phyloP scores from a whole-genome alignment of 1,140 invertebrate genomes.

The Vanessa atalanta region DNA sequence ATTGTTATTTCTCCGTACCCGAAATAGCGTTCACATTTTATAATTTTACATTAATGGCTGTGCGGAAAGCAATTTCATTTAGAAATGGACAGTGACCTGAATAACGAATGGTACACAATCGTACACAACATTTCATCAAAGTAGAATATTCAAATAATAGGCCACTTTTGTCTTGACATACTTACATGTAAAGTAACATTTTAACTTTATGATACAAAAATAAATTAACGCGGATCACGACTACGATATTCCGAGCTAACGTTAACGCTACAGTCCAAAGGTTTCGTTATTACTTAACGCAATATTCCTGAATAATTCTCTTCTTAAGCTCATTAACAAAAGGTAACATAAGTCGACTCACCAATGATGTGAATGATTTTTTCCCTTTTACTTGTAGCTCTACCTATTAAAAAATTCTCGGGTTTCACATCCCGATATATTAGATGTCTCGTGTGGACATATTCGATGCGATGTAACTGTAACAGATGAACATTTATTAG shows the following conservation, averaged over 20 bases:
- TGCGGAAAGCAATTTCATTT: not conserved
- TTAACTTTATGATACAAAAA: slow-evolving; percentile 1
- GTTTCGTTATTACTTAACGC: not conserved
- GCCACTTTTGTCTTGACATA: slow-evolving; percentile 13
- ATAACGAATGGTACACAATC: not conserved
- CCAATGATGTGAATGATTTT: slow-evolving; percentile 99
- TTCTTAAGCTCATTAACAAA: not conserved
- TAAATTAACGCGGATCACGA: slow-evolving; percentile 3
- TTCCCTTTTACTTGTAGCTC: slow-evolving; percentile 98
- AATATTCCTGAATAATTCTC: too few species aligned
- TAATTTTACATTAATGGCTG: not conserved
- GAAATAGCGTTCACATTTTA: not conserved
- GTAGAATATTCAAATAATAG: slow-evolving; percentile 6
- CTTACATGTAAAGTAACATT: slow-evolving; percentile 10
- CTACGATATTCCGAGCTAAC: not conserved
- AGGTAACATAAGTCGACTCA: slow-evolving; percentile 65
- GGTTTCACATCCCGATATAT: slow-evolving; percentile 99
- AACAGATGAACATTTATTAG: slow-evolving; percentile 53
- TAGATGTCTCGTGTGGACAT: slow-evolving; percentile 99
- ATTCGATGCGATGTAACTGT: slow-evolving; percentile 98
- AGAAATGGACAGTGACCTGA: slow-evolving; percentile 9
- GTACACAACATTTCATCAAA: not conserved
- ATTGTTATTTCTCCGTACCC: not conserved
- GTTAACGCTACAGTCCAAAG: not conserved
- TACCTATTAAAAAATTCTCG: slow-evolving; percentile 99